Evolutionary conservation across 2,113 vertebrate genomes (phyloP).

Genomic region (Zosterops hypoxanthus): DNA sequence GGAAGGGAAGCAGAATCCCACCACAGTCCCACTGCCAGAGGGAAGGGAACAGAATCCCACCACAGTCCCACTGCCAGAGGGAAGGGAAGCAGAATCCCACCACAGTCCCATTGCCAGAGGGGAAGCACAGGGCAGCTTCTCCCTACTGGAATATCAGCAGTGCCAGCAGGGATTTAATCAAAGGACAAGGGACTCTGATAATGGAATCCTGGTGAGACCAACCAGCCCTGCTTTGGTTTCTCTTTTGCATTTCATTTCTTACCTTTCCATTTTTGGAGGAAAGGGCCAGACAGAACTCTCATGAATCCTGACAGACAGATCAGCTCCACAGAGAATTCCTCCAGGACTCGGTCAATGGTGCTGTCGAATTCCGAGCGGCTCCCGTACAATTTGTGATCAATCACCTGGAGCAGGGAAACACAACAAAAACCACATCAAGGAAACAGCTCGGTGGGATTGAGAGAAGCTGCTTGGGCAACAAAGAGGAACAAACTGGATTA

Average conservation of each 20-base stretch:
- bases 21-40: not conserved
- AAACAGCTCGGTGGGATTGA: not conserved
- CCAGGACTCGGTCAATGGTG: slow-evolving; percentile 83
- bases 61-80: not conserved
- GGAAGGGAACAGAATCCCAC: no score
- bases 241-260: not conserved
- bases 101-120: not conserved
- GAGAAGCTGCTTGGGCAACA: not conserved
- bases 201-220: not conserved
- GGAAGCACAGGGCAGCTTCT: no score
- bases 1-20: no score
- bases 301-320: slow-evolving; percentile 88
- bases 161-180: not conserved
- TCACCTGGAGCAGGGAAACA: slow-evolving; percentile 71
- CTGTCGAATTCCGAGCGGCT: slow-evolving; percentile 87
- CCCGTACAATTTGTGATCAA: slow-evolving; percentile 87
- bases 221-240: not conserved
- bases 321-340: slow-evolving; percentile 85
- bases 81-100: not conserved
- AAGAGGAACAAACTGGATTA: not conserved
- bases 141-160: not conserved
- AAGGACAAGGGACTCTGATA: not conserved
- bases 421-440: not conserved
- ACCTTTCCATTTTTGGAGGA: slow-evolving; percentile 89
- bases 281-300: slow-evolving; percentile 83